phyloP scores from a whole-genome alignment of 2,888 invertebrate species.

The Platerodrilus igneus region DNA sequence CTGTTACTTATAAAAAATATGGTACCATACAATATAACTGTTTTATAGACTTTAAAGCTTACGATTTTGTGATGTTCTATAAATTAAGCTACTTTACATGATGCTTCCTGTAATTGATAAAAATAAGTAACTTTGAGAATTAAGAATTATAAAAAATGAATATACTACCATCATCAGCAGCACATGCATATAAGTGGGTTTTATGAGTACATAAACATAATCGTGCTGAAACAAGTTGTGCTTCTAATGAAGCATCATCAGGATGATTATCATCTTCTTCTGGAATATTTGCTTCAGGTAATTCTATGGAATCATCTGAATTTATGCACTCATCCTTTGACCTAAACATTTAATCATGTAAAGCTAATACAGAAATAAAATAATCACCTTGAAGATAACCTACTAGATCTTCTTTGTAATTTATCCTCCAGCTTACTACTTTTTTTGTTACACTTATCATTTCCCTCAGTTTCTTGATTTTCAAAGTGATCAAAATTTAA shows the following conservation, averaged over 20 bases:
- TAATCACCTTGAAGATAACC: conserved; percentile 33
- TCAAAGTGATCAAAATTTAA: conserved; percentile 31
- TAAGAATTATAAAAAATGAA: too few relatives aligned
- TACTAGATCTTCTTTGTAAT: conserved; percentile 34
- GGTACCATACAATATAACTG: too few relatives aligned
- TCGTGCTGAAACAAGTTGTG: conserved; percentile 33
- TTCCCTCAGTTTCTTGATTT: conserved; percentile 21
- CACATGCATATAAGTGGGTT: conserved; percentile 34
- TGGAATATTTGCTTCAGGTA: conserved; percentile 28
- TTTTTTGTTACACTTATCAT: conserved; percentile 16
- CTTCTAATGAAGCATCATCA: conserved; percentile 31
- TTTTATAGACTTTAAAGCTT: too few relatives aligned
- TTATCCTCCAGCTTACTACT: conserved; percentile 21
- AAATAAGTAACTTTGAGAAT: too few relatives aligned
- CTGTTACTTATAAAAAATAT: too few relatives aligned
- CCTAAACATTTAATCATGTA: too few relatives aligned
- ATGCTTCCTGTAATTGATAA: too few relatives aligned
- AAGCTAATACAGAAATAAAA: conserved; percentile 6
- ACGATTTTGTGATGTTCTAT: too few relatives aligned
- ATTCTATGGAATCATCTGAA: conserved; percentile 23
- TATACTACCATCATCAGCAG: conserved; percentile 31
- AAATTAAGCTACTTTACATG: too few relatives aligned
- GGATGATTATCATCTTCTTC: conserved; percentile 33
- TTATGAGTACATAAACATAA: conserved; percentile 40
- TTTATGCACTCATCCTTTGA: conserved; percentile 23